Conservation (phyloP, 2,797 vertebrate genomes). For the Danio tinwini region DNA sequence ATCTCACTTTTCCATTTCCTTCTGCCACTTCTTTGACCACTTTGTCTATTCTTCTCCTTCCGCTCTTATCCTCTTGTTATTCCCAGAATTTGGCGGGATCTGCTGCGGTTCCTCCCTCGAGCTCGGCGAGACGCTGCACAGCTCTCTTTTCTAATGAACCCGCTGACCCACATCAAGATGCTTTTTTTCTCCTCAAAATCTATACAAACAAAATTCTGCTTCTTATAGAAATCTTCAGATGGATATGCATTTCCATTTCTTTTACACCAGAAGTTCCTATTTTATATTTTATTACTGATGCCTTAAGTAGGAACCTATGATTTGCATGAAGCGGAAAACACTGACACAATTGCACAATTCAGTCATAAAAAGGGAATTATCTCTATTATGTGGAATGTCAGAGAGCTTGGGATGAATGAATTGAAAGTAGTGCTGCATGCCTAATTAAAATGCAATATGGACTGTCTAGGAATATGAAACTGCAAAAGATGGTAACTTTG, state of each 20-base stretch:
- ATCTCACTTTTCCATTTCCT: constrained; percentile 41
- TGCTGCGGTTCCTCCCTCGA: constrained; percentile 1
- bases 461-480: no score
- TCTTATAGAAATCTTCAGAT: neutral
- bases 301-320: neutral
- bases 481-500: no score
- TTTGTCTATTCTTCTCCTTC: constrained; percentile 33
- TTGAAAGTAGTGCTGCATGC: no score
- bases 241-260: neutral
- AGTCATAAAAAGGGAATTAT: no score
- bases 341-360: no score
- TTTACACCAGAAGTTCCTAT: neutral
- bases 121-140: constrained; percentile 26
- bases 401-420: no score
- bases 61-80: constrained; percentile 21
- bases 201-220: neutral
- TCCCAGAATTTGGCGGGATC: constrained; percentile 31
- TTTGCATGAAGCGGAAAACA: no score
- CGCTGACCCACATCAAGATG: constrained; percentile 42
- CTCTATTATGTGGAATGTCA: no score
- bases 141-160: constrained; percentile 46
- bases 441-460: no score
- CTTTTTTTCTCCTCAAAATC: constrained; percentile 15
- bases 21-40: constrained; percentile 35
- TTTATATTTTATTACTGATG: neutral